Evolutionary conservation across 2,888 invertebrate genomes (phyloP), one percentile per base, ranked within the genome.

Genomic region (Vanessa cardui): DNA sequence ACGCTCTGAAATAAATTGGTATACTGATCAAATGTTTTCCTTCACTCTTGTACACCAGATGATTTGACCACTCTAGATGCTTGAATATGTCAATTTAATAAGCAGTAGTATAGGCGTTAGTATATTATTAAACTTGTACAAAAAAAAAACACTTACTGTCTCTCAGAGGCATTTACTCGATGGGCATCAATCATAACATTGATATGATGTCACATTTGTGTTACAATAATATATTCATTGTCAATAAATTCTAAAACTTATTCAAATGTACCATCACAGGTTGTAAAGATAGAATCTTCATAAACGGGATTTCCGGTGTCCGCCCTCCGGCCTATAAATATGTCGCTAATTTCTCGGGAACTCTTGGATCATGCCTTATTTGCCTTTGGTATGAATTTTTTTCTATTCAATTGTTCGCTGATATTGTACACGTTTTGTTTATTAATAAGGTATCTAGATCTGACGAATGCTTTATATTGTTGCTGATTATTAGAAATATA

Each of bases 301-400:
- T 88, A 82, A 85, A 88, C 86, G 84, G 90, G 89, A 90, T 90
- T 89, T 91, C 91, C 91, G 90, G 88, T 80, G 88, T 86, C 86
- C 84, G 81, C 72, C 73, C 75, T 64, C 68, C 64, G 72, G 77
- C 66, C 74, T 75, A 75, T 76, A 74, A 77, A 78, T 81, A 77
- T 79, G 76, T 86, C 81, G 87, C 88, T 82, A 86, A 87, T 87
- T 84, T 87, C 86, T 77, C 78, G 72, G 76, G 83, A 85, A 85
- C 77, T 78, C 82, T 82, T 72, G 70, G 71, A 73, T 73, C 74
- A 73, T 63, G 73, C 63, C 66, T 67, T 71, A 72, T 73, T 71
- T 69, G 66, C 62, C 54, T 50, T 62, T 59, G 66, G 72, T 69
- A 74, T 72, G 73, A 66, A 65, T 72, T 70, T 69, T 74, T 72